A percentile compares a stretch with the other conserved stretches of the same genome.
Evolutionary conservation across 2,113 vertebrate genomes (phyloP).

Genomic region (Varanus salvator): DNA sequence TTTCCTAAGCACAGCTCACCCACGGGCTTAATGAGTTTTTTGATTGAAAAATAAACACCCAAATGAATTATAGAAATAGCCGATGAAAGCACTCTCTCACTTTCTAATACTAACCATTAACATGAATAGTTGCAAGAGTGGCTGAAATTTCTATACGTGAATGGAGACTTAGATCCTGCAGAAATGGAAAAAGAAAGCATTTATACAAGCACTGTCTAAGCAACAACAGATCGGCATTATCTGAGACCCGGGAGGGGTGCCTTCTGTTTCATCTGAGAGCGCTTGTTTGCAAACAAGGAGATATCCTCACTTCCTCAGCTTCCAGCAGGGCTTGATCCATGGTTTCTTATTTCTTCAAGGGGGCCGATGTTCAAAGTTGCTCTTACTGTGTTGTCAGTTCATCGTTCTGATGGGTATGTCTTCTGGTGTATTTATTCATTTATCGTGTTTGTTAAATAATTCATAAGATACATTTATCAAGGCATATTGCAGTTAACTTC

Average conservation of each 20-base stretch:
- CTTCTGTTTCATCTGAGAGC: slow-evolving; percentile 42
- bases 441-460: background rate
- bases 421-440: background rate
- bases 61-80: slow-evolving; percentile 50
- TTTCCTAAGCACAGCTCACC: slow-evolving; percentile 59
- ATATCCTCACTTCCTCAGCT: background rate
- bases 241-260: slow-evolving; percentile 28
- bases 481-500: background rate
- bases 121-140: background rate
- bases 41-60: slow-evolving; percentile 29
- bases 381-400: background rate
- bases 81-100: slow-evolving; percentile 56
- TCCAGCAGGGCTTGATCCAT: background rate
- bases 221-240: slow-evolving; percentile 23
- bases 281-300: slow-evolving; percentile 36
- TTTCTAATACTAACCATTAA: slow-evolving; percentile 42
- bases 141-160: slow-evolving; percentile 56
- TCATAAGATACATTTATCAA: background rate
- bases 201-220: slow-evolving; percentile 27
- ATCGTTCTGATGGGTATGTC: too few species aligned
- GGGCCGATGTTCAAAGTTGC: background rate
- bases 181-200: slow-evolving; percentile 49
- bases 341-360: background rate
- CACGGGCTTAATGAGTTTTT: slow-evolving; percentile 61
- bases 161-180: slow-evolving; percentile 14